Evolutionary conservation across 2,113 vertebrate species (phyloP).

Genomic region (Erythrocebus patas): DNA sequence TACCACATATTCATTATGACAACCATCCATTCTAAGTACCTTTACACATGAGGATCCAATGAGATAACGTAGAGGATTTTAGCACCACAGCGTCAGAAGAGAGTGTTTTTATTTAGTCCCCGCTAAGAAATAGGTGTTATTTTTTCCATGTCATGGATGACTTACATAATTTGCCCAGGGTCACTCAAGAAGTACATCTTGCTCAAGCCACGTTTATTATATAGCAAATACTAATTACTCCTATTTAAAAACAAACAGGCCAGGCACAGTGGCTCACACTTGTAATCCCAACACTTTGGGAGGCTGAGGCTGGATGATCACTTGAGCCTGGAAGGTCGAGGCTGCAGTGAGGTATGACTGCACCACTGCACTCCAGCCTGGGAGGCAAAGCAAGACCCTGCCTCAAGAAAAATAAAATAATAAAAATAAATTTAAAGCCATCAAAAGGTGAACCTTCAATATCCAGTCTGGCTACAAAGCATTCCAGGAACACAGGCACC

Average conservation of each 20-base stretch:
- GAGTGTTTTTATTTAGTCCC: rapidly evolving
- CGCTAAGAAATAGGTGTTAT: too few species aligned
- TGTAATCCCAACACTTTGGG: too few species aligned
- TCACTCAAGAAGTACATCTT: background rate
- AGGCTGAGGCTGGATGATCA: too few species aligned
- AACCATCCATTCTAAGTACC: rapidly evolving
- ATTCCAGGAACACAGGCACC: rapidly evolving
- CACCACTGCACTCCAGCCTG: too few species aligned
- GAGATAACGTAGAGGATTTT: rapidly evolving
- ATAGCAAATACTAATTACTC: background rate
- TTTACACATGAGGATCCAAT: rapidly evolving
- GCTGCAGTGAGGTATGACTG: too few species aligned
- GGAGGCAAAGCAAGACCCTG: too few species aligned
- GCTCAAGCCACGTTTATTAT: background rate
- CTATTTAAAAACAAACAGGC: background rate
- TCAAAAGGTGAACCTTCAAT: rapidly evolving
- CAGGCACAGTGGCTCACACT: too few species aligned
- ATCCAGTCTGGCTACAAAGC: background rate
- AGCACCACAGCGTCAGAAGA: rapidly evolving
- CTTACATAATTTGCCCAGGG: background rate
- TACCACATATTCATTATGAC: rapidly evolving
- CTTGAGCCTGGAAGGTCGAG: too few species aligned
- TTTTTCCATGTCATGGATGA: background rate
- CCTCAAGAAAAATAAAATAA: too few species aligned
- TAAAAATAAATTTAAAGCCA: too few species aligned